Percentiles rank a stretch among this genome's conserved stretches.
phyloP scores from a whole-genome alignment of 2,888 invertebrate species.

The Synanthedon vespiformis region DNA sequence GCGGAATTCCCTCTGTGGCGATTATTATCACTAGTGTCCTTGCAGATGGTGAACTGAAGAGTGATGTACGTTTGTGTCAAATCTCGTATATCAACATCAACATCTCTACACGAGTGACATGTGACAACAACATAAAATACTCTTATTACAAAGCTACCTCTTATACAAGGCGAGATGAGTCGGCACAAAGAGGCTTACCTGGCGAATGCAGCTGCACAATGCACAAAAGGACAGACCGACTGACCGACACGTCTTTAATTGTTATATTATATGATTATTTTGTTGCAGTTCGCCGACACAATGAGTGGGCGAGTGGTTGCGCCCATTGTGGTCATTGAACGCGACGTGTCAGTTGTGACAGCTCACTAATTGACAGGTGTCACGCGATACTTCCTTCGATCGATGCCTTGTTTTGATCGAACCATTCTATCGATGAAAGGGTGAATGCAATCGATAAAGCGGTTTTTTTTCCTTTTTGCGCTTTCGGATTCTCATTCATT shows the following conservation, averaged over 20 bases:
- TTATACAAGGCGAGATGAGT: constrained; percentile 2
- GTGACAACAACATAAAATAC: constrained; percentile 9
- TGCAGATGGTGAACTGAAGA: too few relatives aligned
- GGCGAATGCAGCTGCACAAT: constrained; percentile 19
- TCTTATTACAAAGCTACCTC: background rate
- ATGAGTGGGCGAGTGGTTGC: background rate
- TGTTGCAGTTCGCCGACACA: too few relatives aligned
- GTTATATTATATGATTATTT: constrained; percentile 14
- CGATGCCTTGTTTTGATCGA: constrained; percentile 29
- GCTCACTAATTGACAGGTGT: constrained; percentile 41
- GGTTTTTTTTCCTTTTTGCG: background rate
- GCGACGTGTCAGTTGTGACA: constrained; percentile 22
- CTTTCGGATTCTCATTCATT: background rate
- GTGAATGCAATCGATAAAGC: background rate
- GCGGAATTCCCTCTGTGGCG: too few relatives aligned
- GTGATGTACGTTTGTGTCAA: background rate
- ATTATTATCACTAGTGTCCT: too few relatives aligned
- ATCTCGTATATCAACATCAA: constrained; percentile 7
- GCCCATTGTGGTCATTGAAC: constrained; percentile 17
- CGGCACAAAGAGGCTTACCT: constrained; percentile 2
- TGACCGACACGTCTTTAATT: constrained; percentile 27
- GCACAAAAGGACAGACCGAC: constrained; percentile 7
- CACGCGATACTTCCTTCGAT: constrained; percentile 21
- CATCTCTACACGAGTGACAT: constrained; percentile 9
- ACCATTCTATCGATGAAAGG: constrained; percentile 7